A percentile compares a stretch with the other conserved stretches of the same genome.
phyloP scores from a whole-genome alignment of 2,888 invertebrate genomes.

The Caenorhabditis panamensis region DNA sequence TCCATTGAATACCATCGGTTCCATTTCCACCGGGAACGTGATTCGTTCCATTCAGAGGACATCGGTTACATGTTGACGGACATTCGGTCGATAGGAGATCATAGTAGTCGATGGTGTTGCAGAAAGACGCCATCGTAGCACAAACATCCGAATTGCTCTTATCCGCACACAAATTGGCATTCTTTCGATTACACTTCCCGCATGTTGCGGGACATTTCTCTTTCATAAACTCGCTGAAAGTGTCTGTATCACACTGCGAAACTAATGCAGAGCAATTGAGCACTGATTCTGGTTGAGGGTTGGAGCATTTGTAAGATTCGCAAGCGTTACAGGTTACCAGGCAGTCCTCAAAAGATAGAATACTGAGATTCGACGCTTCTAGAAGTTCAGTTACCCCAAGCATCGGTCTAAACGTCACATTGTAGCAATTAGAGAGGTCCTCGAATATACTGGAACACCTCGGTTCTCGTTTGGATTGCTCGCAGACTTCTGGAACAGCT shows the following conservation, averaged over 20 bases:
- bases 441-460: constrained; percentile 60
- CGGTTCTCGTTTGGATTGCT: constrained; percentile 19
- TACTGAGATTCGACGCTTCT: too few species aligned
- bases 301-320: constrained; percentile 60
- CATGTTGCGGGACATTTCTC: constrained; percentile 67
- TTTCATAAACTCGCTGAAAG: constrained; percentile 61
- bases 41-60: constrained; percentile 48
- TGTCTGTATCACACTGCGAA: constrained; percentile 50
- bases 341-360: constrained; percentile 57
- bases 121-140: constrained; percentile 49
- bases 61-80: constrained; percentile 65
- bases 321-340: constrained; percentile 65
- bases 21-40: constrained; percentile 1
- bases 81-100: constrained; percentile 60
- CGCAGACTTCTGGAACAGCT: constrained; percentile 41
- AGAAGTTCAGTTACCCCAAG: constrained; percentile 38
- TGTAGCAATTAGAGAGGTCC: constrained; percentile 49
- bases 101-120: constrained; percentile 66
- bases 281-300: constrained; percentile 61
- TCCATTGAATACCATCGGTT: constrained; percentile 1
- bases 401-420: constrained; percentile 51
- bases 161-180: constrained; percentile 62
- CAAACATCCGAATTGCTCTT: constrained; percentile 51
- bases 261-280: constrained; percentile 61
- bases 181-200: constrained; percentile 63